phyloP scores from a whole-genome alignment of 2,888 invertebrate genomes.

The Drosophila anceps region DNA sequence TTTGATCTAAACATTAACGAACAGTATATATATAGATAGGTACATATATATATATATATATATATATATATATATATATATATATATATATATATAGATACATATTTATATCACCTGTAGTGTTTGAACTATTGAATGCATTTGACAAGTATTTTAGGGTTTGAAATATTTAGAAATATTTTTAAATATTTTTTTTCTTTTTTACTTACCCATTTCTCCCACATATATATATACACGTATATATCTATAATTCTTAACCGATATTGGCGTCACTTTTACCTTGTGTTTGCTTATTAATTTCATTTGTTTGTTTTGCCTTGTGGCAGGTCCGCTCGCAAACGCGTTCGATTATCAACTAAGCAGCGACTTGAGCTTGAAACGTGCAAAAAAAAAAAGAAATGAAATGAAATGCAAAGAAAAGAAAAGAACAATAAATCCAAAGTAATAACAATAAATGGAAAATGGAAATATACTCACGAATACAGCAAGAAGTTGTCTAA shows the following conservation, averaged over 20 bases:
- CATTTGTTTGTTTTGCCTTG: conserved; percentile 30
- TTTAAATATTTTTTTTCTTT: not conserved
- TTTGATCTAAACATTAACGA: not conserved
- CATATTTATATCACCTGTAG: not conserved
- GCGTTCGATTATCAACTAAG: conserved; percentile 68
- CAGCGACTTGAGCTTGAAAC: conserved; percentile 51
- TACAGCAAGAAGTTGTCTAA: conserved; percentile 16
- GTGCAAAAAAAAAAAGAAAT: conserved; percentile 26
- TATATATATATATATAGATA: not conserved
- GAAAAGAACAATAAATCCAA: not conserved
- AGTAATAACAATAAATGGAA: conserved; percentile 44
- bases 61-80: not conserved
- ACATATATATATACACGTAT: not conserved
- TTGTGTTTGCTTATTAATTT: conserved; percentile 1
- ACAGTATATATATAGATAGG: not conserved
- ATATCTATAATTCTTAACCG: not conserved
- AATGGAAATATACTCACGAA: conserved; percentile 31
- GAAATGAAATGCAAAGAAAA: conserved; percentile 7
- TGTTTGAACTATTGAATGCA: not conserved
- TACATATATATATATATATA: not conserved
- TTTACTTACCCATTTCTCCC: not conserved
- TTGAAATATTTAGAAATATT: no score
- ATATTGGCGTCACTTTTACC: not conserved
- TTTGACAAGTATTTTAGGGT: not conserved
- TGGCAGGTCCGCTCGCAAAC: conserved; percentile 54